These are phyloP conservation scores for Atta cephalotes DNA, from an alignment of 1,140 invertebrate genomes.

Conservation along the genomic window DNA sequence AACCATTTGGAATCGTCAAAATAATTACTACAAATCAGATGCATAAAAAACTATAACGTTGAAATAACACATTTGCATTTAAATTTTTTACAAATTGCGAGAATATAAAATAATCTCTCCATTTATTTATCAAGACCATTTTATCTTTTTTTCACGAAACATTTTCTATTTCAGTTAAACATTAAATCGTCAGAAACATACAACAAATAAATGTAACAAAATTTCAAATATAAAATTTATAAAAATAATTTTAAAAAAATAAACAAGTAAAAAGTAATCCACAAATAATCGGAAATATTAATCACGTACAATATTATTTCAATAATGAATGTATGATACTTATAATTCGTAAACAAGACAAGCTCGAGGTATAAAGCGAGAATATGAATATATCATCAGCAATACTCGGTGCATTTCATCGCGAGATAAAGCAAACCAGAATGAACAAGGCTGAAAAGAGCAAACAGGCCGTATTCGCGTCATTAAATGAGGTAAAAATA, in stretches of 20 bases:
- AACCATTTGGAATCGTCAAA: neutral
- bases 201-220: neutral
- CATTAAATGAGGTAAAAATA: slow-evolving; percentile 22
- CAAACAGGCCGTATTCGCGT: neutral
- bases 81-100: neutral
- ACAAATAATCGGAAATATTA: neutral
- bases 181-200: neutral
- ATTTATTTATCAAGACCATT: neutral
- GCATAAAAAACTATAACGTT: neutral
- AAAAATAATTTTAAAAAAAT: neutral
- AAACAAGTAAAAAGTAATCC: neutral
- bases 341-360: neutral
- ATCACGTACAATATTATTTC: neutral
- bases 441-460: slow-evolving; percentile 7
- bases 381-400: neutral
- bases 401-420: slow-evolving; percentile 10
- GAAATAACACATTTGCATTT: neutral
- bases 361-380: neutral
- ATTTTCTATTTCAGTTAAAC: neutral
- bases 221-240: neutral
- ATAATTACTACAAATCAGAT: neutral
- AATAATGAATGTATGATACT: neutral
- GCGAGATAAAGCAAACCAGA: neutral
- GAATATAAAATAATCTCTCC: neutral
- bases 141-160: neutral